Evolutionary conservation across 2,797 vertebrate genomes (phyloP).

Genomic region (Gorsachius magnificus): DNA sequence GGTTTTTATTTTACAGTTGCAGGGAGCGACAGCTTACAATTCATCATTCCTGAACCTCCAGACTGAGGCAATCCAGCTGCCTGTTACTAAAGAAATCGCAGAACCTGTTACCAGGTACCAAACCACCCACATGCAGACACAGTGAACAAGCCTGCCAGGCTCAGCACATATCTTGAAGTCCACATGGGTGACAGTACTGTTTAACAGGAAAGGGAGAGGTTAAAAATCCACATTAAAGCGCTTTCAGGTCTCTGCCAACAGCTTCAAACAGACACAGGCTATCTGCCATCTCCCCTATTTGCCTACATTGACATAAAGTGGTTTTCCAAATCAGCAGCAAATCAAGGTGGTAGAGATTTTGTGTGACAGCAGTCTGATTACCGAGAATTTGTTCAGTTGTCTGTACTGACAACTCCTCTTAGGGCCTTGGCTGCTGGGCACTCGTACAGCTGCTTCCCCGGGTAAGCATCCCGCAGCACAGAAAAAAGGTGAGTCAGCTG

Average conservation of each 20-base stretch:
- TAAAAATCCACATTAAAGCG: background rate
- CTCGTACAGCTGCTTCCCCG: background rate
- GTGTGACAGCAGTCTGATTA: background rate
- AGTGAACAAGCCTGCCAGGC: background rate
- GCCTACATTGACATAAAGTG: background rate
- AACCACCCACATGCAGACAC: background rate
- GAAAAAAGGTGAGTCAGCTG: background rate
- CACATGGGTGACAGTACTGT: background rate
- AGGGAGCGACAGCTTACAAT: background rate
- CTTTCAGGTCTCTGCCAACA: conserved; percentile 6
- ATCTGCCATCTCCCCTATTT: background rate
- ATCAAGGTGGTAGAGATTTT: background rate
- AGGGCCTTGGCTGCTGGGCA: background rate
- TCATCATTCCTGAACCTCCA: background rate
- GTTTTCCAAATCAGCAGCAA: background rate
- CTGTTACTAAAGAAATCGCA: background rate
- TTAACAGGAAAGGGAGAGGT: conserved; percentile 22
- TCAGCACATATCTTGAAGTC: background rate
- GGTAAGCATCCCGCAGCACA: accelerated
- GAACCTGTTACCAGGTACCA: background rate
- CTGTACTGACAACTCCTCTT: background rate
- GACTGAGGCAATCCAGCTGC: background rate
- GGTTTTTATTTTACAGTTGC: background rate
- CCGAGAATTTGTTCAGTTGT: background rate
- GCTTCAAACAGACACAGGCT: background rate